Evolutionary conservation across 2,113 vertebrate genomes (phyloP).

Genomic region (Boleophthalmus pectinirostris): DNA sequence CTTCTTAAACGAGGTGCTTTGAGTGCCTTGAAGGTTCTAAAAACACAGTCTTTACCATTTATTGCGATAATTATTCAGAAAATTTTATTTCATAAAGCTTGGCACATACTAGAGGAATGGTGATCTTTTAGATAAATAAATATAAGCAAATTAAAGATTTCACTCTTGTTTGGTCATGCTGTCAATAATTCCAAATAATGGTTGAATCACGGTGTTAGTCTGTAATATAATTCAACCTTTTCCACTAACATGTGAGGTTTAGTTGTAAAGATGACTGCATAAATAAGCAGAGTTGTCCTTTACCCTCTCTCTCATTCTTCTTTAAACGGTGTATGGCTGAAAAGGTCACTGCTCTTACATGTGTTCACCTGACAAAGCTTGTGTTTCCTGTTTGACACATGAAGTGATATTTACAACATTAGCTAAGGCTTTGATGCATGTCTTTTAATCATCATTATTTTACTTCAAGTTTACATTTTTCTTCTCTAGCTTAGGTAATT

Average conservation of each 20-base stretch:
- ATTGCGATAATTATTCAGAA: no score
- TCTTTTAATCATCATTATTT: not conserved
- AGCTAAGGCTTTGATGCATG: not conserved
- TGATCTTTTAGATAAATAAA: no score
- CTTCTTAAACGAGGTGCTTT: no score
- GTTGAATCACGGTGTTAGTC: no score
- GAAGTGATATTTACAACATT: not conserved
- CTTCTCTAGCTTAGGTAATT: not conserved
- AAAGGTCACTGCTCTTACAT: slow-evolving; percentile 57
- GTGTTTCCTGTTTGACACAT: slow-evolving; percentile 26
- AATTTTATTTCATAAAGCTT: no score
- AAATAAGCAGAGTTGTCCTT: not conserved
- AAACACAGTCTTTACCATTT: no score
- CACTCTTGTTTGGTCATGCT: no score
- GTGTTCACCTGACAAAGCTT: slow-evolving; percentile 28
- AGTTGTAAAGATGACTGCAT: slow-evolving; percentile 15
- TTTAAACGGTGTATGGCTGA: slow-evolving; percentile 29
- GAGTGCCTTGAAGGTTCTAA: no score
- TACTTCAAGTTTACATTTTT: not conserved
- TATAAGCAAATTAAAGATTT: no score
- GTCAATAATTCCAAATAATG: no score
- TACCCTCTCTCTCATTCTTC: slow-evolving; percentile 23
- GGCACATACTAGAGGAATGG: no score
- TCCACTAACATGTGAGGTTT: slow-evolving; percentile 22
- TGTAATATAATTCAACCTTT: not conserved